Evolutionary conservation across 1,140 invertebrate genomes (phyloP), one percentile per base, ranked within the genome.

Genomic region (Megathymus violae): DNA sequence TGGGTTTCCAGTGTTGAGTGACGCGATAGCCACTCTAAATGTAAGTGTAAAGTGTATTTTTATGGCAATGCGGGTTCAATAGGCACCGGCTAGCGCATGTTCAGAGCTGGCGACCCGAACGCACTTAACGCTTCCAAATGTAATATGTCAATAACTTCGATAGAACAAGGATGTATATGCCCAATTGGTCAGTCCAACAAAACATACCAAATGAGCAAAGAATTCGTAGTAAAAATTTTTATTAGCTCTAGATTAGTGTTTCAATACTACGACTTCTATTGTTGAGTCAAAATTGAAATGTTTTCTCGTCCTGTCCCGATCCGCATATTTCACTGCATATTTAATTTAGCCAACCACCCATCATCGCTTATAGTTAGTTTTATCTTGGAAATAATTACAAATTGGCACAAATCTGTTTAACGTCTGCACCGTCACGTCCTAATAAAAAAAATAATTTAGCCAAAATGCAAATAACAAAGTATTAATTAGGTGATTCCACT

Each of bases 1-100:
- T 88, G 85, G 85, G 79, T 90, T 89, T 85, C 74, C 88, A 91
- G 88, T 82, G 86, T 83, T 91, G 84, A 91, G 78, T 84, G 82
- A 89, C 85, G 88, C 87, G 85, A 86, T 80, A 79, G 54, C 74
- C 81, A 82, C 75, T 80, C 73, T 67, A 65, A 74, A 73, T 81
- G 88, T 91, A 89, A 89, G 86, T 89, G 71, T 82, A 79, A 76
- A 81, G 54, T 79, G 72, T 79, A 76, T 82, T 84, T 78, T 60
- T 79, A 79, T 67, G 78, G 79, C 82, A 89, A 91, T 89, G 88
- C 69, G 78, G 84, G 76, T 73, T 80, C 74, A 77, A 75, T 82
- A 85, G 74, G 69, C 84, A 88, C 82, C 67, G 83, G 83, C 76
- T 88, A 86, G 85, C 81, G 85, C 86, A 89, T 89, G 85, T 66